Evolutionary conservation across 1,140 invertebrate genomes (phyloP).

Genomic region (Parasteatoda tepidariorum): DNA sequence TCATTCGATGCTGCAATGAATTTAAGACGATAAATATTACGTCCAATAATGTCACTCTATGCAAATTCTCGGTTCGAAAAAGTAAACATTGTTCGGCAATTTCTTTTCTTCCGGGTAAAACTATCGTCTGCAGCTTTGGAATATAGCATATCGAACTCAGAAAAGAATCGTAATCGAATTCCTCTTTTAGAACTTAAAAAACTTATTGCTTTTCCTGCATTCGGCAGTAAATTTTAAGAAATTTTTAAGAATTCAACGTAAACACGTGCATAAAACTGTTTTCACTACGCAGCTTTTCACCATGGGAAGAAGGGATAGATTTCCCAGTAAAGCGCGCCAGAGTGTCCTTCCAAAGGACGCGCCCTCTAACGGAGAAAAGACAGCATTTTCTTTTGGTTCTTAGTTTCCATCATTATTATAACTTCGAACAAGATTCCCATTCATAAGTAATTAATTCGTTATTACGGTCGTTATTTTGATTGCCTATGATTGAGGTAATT

Average conservation of each 20-base stretch:
- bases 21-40: background rate
- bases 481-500: background rate
- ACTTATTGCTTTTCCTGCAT: too few relatives aligned
- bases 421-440: conserved; percentile 6
- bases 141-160: background rate
- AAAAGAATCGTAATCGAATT: too few relatives aligned
- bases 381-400: background rate
- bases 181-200: too few relatives aligned
- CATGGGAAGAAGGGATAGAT: background rate
- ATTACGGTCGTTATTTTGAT: background rate
- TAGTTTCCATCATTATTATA: conserved; percentile 20
- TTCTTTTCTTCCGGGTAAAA: background rate
- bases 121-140: background rate
- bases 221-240: background rate
- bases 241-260: background rate
- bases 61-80: background rate
- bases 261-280: conserved; percentile 31
- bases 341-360: conserved; percentile 4
- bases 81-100: background rate
- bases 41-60: background rate
- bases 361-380: background rate
- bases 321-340: conserved; percentile 31
- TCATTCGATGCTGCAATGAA: background rate
- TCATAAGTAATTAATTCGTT: conserved; percentile 48
- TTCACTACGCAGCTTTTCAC: conserved; percentile 26